Conservation (phyloP, 2,888 invertebrate species). For the Epirrhoe alternata region DNA sequence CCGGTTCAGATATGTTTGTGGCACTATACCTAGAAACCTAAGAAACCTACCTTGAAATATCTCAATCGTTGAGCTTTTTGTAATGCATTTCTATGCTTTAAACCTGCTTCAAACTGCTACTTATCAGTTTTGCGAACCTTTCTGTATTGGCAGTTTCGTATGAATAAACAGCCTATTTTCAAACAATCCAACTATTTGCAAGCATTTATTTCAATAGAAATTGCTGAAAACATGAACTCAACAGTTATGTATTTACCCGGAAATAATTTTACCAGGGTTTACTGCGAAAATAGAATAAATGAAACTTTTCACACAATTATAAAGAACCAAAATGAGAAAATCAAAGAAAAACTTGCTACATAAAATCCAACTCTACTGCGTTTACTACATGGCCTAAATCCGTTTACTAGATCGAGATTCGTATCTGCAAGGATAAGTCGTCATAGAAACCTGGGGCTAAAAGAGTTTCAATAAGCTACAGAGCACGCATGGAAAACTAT, state of each 20-base stretch:
- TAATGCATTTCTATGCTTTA: too few relatives aligned
- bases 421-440: slow-evolving; percentile 33
- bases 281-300: slow-evolving; percentile 13
- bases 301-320: slow-evolving; percentile 22
- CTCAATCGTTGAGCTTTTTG: too few relatives aligned
- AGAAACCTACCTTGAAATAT: background rate
- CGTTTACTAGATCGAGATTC: slow-evolving; percentile 7
- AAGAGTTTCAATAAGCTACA: slow-evolving; percentile 49
- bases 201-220: background rate
- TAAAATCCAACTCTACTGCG: slow-evolving; percentile 8
- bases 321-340: slow-evolving; percentile 13
- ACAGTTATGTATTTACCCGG: slow-evolving; percentile 3
- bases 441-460: slow-evolving; percentile 35
- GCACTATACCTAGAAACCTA: background rate
- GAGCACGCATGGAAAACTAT: background rate
- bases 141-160: too few relatives aligned
- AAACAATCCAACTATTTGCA: background rate
- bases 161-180: background rate
- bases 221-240: background rate
- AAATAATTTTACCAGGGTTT: slow-evolving; percentile 12
- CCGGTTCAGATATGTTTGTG: too few relatives aligned
- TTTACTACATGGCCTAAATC: slow-evolving; percentile 11
- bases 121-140: too few relatives aligned
- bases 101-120: too few relatives aligned
- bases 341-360: background rate